Percentiles rank a stretch among this genome's conserved stretches.
These are phyloP conservation scores for Hylyphantes graminicola DNA, from an alignment of 1,140 invertebrate species.

Conservation along the genomic window DNA sequence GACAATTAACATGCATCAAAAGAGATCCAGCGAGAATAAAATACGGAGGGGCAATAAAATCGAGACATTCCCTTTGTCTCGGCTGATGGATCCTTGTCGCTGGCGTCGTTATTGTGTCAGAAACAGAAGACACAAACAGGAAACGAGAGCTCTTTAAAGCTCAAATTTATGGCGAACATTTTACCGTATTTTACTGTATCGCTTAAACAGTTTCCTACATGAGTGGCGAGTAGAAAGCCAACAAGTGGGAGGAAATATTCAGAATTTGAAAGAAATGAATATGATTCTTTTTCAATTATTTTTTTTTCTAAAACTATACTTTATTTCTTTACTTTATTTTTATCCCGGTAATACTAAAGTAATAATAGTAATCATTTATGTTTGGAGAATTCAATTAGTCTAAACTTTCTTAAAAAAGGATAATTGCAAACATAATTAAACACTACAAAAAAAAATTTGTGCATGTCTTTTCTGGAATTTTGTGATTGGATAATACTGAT, in stretches of 20 bases:
- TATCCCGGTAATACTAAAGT: no score
- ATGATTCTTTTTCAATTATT: no score
- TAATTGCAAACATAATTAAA: no score
- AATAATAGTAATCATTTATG: no score
- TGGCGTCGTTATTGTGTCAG: conserved; percentile 51
- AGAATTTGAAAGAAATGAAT: no score
- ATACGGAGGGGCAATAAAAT: conserved; percentile 30
- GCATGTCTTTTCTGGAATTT: no score
- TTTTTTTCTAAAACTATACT: no score
- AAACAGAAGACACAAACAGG: conserved; percentile 46
- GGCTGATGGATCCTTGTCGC: conserved; percentile 44
- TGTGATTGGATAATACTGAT: no score
- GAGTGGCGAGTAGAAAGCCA: conserved; percentile 9
- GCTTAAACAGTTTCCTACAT: conserved; percentile 44
- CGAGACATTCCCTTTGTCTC: conserved; percentile 20
- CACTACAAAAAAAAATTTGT: no score
- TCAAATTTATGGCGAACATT: conserved; percentile 45
- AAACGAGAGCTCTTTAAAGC: conserved; percentile 42
- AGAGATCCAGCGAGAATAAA: conserved; percentile 4
- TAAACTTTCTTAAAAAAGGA: no score
- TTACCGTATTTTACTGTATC: conserved; percentile 48
- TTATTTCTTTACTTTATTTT: no score
- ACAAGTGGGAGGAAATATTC: not conserved
- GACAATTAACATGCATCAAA: conserved; percentile 47
- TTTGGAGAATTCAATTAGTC: no score